phyloP scores from a whole-genome alignment of 2,113 vertebrate species.

The Echinops telfairi region DNA sequence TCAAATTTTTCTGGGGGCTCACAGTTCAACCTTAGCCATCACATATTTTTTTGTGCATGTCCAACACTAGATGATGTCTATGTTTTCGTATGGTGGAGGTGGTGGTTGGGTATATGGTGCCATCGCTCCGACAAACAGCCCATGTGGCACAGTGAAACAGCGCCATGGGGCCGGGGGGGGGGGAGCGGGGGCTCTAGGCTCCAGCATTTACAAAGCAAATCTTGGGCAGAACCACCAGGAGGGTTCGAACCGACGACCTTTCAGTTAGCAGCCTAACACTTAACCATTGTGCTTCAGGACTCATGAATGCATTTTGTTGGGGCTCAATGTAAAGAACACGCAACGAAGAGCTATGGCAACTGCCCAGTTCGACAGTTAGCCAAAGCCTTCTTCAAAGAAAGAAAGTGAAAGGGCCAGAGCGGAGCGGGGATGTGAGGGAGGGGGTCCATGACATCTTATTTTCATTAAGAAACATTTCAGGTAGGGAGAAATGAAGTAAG shows the following conservation, averaged over 20 bases:
- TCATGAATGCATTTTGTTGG: not conserved
- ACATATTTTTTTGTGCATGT: too few relatives aligned
- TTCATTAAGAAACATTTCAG: constrained; percentile 49
- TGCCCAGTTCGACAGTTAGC: not conserved
- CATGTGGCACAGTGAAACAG: not conserved
- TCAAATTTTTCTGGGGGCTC: not conserved
- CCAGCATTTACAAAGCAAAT: not conserved
- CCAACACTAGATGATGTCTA: too few relatives aligned
- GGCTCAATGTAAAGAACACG: not conserved
- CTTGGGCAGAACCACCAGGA: not conserved
- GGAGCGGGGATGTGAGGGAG: not conserved
- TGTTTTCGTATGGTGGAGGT: too few relatives aligned
- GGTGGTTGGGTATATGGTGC: not conserved
- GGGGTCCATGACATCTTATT: not conserved
- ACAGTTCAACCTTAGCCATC: too few relatives aligned
- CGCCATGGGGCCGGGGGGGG: not conserved
- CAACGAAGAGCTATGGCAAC: not conserved
- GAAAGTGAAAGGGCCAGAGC: not conserved
- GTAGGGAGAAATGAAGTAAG: not conserved
- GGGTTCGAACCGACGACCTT: not conserved
- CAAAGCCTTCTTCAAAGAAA: not conserved
- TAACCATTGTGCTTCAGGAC: not conserved
- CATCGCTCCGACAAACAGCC: not conserved
- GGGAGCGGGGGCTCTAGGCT: not conserved
- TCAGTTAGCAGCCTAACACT: not conserved